Base-by-base conservation (phyloP, 2,113 vertebrate species). In the Gopherus flavomarginatus region DNA sequence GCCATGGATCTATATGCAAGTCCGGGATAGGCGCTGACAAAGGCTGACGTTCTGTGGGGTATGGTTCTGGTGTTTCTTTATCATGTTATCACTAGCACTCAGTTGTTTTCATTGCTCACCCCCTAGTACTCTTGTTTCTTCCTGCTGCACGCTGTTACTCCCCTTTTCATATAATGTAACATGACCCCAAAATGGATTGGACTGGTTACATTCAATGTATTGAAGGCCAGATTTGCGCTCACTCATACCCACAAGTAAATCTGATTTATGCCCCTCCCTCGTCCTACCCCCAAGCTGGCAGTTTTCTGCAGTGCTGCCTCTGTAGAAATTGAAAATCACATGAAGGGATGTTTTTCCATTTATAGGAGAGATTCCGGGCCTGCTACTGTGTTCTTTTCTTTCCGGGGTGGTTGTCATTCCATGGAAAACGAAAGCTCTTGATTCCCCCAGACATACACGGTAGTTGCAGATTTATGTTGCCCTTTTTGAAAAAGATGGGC, bases 361-460 rank as follows among this genome's bases (percentile, higher is more conserved):
- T n/a, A 1, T 38, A 89, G 26, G 9, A 88, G 49, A 69, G 65
- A 87, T 12, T 47, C 90, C 3, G 80, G 44, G 42, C 91, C 84
- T 90, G 27, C 14, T 87, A 6, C 42, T 0, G 0, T 44, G 31
- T 44, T 82, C 85, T 82, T 8, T 53, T 44, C 2, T 86, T 84
- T 95, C 17, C 42, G 85, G 27, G 11, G 88, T 82, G 77, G 35
- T 59, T 77, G 24, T 59, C 77, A 11, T 91, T 95, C 88, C 75
- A 11, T 44, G 90, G 80, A 75, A 96, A 69, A 95, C 90, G 90
- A 87, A 90, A 90, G 90, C 88, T 92, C 65, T 95, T 95, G 69
- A 77, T 94, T 94, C 59, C 26, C 83, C 29, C 44, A 50, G 49
- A 95, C 69, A 85, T 93, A 94, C 94, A 47, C n/a, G 89, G 69